These are phyloP conservation scores for Urocolius indicus DNA, from an alignment of 2,113 vertebrate species.

Conservation along the genomic window DNA sequence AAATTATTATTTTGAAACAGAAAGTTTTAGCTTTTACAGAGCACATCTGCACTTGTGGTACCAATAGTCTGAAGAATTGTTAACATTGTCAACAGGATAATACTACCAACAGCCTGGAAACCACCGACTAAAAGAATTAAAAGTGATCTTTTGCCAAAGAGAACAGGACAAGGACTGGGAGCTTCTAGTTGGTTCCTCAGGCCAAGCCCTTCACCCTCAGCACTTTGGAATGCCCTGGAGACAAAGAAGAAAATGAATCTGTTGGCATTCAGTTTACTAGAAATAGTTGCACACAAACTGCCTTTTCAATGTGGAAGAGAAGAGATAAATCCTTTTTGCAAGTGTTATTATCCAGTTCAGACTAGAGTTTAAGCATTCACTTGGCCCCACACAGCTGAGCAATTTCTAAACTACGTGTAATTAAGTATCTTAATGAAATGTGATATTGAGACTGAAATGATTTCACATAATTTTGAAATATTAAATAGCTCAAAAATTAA, in stretches of 20 bases:
- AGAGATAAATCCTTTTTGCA: not conserved
- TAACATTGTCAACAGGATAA: not conserved
- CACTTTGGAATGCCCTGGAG: not conserved
- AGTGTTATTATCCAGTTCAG: not conserved
- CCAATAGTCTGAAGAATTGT: not conserved
- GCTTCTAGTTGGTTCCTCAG: not conserved
- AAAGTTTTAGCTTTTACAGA: not conserved
- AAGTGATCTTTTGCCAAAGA: not conserved
- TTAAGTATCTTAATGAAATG: not conserved
- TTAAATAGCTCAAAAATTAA: not conserved
- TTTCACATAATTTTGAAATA: not conserved
- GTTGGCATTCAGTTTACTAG: not conserved
- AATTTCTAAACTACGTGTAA: not conserved
- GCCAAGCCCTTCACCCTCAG: not conserved
- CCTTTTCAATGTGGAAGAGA: too few species aligned
- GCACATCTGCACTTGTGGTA: not conserved
- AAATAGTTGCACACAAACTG: not conserved
- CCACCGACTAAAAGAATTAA: not conserved
- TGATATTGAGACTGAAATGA: not conserved
- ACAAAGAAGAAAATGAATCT: fast-evolving
- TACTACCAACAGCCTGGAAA: not conserved
- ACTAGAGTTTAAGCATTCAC: fast-evolving
- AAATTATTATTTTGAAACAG: not conserved
- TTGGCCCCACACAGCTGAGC: not conserved
- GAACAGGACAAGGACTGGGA: not conserved